A percentile compares a stretch with the other conserved stretches of the same genome.
Evolutionary conservation across 2,888 invertebrate genomes (phyloP).

Genomic region (Polydrusus cervinus): DNA sequence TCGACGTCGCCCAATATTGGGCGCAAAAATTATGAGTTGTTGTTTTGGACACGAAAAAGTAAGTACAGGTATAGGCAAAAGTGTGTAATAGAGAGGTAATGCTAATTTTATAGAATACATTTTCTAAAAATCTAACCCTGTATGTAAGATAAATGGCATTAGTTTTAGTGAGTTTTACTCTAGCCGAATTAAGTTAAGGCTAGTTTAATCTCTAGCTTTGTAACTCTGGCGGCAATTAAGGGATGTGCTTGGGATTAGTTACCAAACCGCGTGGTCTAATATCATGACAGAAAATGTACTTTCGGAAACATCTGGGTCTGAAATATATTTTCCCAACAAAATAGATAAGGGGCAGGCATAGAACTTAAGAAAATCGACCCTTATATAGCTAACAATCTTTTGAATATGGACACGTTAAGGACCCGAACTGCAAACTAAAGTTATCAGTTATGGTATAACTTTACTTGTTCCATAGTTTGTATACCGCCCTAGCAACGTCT

Average conservation of each 20-base stretch:
- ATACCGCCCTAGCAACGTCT: too few relatives aligned
- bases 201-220: conserved; percentile 32
- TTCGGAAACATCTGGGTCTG: conserved; percentile 7
- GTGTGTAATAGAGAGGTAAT: too few relatives aligned
- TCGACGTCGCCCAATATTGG: too few relatives aligned
- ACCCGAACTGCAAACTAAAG: not conserved
- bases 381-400: not conserved
- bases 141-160: conserved; percentile 24
- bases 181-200: conserved; percentile 38
- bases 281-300: conserved; percentile 13
- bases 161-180: conserved; percentile 23
- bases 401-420: not conserved
- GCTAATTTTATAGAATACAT: too few relatives aligned
- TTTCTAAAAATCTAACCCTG: too few relatives aligned
- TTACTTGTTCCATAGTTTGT: not conserved
- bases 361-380: conserved; percentile 8
- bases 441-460: not conserved
- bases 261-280: conserved; percentile 3
- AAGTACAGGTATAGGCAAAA: too few relatives aligned
- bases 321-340: conserved; percentile 1
- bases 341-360: conserved; percentile 1
- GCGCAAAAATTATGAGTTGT: too few relatives aligned
- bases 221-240: conserved; percentile 5
- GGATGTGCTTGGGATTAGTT: conserved; percentile 6
- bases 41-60: too few relatives aligned